Evolutionary conservation across 2,113 vertebrate genomes (phyloP), one percentile per base, ranked within the genome.

Genomic region (Blennius ocellaris): DNA sequence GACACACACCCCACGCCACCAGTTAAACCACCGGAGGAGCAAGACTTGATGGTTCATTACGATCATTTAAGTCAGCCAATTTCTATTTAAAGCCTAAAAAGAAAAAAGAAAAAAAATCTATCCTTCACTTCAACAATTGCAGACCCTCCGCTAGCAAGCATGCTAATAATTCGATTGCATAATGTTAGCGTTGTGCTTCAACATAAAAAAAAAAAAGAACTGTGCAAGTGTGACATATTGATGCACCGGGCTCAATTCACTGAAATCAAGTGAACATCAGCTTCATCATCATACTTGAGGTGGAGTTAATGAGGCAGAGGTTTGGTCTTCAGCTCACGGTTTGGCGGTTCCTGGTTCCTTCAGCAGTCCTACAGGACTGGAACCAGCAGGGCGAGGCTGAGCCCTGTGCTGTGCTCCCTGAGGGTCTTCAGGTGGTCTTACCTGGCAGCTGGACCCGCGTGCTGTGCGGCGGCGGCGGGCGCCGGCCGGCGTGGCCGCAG

Each of bases 391-490:
- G 0, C 3, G 50, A 51, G 45, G 41, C 39, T 38, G 59, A 58
- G 62, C 62, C 44, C 55, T 40, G 39, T 55, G 36, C 36, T 0
- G 16, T 11, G 14, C 61, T 71, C 62, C 50, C 76, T 15, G 55
- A 59, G 63, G n/a, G 16, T 72, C 12, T 69, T 17, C 63, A 1
- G 56, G 63, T 30, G 63, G 15, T 90, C 94, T 94, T 94, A 94
- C 94, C 94, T 94, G 30, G 87, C 87, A 12, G 86, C 89, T 2
- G 90, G 87, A 69, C 79, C 59, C 36, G 69, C 84, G 58, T 87
- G 73, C 82, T 90, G 92, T 11, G 85, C 81, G 1, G 81, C 84
- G 11, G 79, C 64, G 39, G 7, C 48, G 0, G 69, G 12, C 0
- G 73, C 11, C 11, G 91, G 90, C 1, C 51, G 84, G 58, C 82